Evolutionary conservation across 2,113 vertebrate species (phyloP), one percentile per base, ranked within the genome.

Genomic region (Typhlomys cinereus): DNA sequence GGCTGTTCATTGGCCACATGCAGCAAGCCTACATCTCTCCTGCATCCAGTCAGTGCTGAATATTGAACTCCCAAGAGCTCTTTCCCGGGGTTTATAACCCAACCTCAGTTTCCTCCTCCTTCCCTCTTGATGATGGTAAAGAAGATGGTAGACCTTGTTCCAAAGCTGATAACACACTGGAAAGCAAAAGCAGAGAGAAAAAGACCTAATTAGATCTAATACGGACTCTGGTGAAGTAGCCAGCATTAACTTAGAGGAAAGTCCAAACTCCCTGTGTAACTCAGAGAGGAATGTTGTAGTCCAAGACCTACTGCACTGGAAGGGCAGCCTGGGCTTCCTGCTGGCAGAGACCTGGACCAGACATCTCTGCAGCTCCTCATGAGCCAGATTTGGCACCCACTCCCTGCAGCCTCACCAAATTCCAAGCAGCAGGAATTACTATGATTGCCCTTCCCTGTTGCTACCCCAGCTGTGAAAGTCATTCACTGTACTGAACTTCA

Each of bases 301-400:
- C 29, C 1, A 7, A 67, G 29, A 6, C 36, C 75, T n/a, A 31
- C 36, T 27, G 5, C 18, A 1, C 61, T 3, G 11, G 50, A 61
- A 46, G 18, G n/a, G 61, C 44, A 25, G n/a, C 21, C 0, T 0
- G 14, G 20, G 44, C 6, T 1, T 21, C 10, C 2, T 5, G 10
- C 64, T 61, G 8, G 17, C 64, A 18, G 29, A 69, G 76, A 31
- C 87, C 18, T 14, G 4, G 21, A 25, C 6, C 31, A 57, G n/a
- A 57, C n/a, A 8, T 52, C 23, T 52, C 52, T 39, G 29, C 36
- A 10, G 25, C 17, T 31, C n/a, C 70, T 82, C 69, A 4, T 31
- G 57, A 57, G 41, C 31, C 82, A 6, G 70, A 61, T 44, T 27
- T 12, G 21, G 23, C 27, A 13, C 15, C 7, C 0, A 4, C 29